phyloP scores from a whole-genome alignment of 2,797 vertebrate genomes.

The Gymnodraco acuticeps region DNA sequence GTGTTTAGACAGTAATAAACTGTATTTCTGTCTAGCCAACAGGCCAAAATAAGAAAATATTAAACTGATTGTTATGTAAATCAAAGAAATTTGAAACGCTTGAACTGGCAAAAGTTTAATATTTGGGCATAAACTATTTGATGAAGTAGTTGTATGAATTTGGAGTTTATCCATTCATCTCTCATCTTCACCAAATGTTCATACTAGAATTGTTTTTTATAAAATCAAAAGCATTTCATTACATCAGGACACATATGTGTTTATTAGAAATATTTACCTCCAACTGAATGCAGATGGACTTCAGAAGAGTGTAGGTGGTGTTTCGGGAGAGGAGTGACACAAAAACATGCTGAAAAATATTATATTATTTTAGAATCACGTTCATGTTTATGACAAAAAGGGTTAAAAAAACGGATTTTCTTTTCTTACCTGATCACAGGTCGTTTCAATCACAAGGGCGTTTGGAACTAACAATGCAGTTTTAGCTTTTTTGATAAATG shows the following conservation, averaged over 20 bases:
- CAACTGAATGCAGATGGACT: slow-evolving; percentile 90
- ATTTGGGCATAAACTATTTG: not conserved
- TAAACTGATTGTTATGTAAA: too few relatives aligned
- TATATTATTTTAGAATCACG: slow-evolving; percentile 3
- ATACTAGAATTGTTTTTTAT: not conserved
- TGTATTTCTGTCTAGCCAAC: too few relatives aligned
- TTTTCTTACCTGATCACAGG: slow-evolving; percentile 88
- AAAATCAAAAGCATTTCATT: not conserved
- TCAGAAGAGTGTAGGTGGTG: slow-evolving; percentile 93
- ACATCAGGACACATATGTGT: not conserved
- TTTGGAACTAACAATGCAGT: slow-evolving; percentile 97
- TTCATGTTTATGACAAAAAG: not conserved
- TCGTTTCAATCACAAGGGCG: slow-evolving; percentile 91
- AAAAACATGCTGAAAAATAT: slow-evolving; percentile 92
- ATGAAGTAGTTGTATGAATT: not conserved
- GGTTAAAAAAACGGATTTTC: not conserved
- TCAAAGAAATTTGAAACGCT: not conserved
- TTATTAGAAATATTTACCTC: slow-evolving; percentile 82
- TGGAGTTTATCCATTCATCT: not conserved
- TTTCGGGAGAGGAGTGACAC: slow-evolving; percentile 96
- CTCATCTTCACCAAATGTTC: not conserved
- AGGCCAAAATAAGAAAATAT: not conserved
- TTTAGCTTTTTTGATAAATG: slow-evolving; percentile 95
- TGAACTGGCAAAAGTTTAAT: not conserved
- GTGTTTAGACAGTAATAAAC: not conserved